Evolutionary conservation across 2,888 invertebrate genomes (phyloP).

Genomic region (Drosophila bunnanda): DNA sequence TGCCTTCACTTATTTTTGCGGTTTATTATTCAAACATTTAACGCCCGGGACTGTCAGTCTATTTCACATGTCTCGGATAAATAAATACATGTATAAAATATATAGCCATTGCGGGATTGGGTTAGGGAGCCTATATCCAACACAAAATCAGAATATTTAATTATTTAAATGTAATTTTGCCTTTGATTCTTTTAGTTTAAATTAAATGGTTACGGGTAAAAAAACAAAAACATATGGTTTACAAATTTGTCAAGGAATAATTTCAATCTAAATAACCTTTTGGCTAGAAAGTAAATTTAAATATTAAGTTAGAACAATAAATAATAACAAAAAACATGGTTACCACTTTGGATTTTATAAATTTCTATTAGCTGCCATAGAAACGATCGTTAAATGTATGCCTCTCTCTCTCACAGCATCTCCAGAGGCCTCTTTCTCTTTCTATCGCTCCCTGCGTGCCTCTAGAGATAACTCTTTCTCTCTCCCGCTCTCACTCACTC

Average conservation of each 20-base stretch:
- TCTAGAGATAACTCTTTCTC: too few species aligned
- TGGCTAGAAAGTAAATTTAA: too few species aligned
- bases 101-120: conserved; percentile 4
- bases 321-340: too few species aligned
- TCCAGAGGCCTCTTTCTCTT: too few species aligned
- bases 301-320: too few species aligned
- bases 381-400: too few species aligned
- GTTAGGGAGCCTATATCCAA: not conserved
- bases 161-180: conserved; percentile 20
- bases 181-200: not conserved
- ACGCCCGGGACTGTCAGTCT: conserved; percentile 14
- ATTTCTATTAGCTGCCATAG: too few species aligned
- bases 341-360: too few species aligned
- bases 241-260: not conserved
- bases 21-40: conserved; percentile 27
- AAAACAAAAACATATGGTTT: not conserved
- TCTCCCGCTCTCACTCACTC: too few species aligned
- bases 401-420: too few species aligned
- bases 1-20: conserved; percentile 16
- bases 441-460: too few species aligned
- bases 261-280: not conserved
- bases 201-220: not conserved
- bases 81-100: conserved; percentile 13
- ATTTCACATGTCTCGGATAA: conserved; percentile 16
- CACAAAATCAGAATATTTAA: not conserved